Base-by-base conservation (phyloP, 2,113 vertebrate species). In the Charina bottae region DNA sequence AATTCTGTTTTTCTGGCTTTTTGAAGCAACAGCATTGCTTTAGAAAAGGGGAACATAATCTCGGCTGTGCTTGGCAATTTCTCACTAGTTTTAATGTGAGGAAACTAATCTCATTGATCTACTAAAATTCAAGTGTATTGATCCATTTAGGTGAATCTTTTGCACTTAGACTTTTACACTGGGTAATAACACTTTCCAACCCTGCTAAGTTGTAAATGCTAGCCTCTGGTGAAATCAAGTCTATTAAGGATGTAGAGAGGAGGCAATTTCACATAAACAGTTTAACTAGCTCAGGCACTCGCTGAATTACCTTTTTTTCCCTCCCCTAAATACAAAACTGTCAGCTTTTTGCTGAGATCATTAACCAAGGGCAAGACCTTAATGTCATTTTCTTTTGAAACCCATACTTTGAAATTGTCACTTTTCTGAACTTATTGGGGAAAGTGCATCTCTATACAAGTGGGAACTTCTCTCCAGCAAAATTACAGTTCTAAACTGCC, bases 31-130 rank as follows among this genome's bases (percentile, higher is more conserved):
- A 86, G 88, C 4, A 1, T 92, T 90, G 68, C 64, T 94, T 95
- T 85, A 92, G 28, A 91, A 94, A 86, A 89, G 83, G 84, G 92
- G 72, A 89, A 92, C 11, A 24, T 95, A 85, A 95, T 93, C 93
- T 92, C 91, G 46, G 33, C 33, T 93, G 53, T 46, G 28, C 90
- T 90, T 85, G 78, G 94, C 13, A 13, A n/a, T 93, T 88, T 90
- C 37, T 93, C 91, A 93, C 26, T 90, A 28, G 28, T 94, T 94
- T 95, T 92, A 95, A 94, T 93, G 72, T 95, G 92, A 94, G 93
- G 93, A 89, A 93, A 94, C 64, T 93, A 91, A 95, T 0, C 59
- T 56, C 33, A 94, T 83, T 37, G 24, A 93, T 93, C 90, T 92
- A 24, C 85, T 94, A 91, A 95, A 96, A 91, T 92, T 90, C 54